Evolutionary conservation across 53 echinoderm and acorn worm genomes (phyloP).

Genomic region (Pentamera pediparva): DNA sequence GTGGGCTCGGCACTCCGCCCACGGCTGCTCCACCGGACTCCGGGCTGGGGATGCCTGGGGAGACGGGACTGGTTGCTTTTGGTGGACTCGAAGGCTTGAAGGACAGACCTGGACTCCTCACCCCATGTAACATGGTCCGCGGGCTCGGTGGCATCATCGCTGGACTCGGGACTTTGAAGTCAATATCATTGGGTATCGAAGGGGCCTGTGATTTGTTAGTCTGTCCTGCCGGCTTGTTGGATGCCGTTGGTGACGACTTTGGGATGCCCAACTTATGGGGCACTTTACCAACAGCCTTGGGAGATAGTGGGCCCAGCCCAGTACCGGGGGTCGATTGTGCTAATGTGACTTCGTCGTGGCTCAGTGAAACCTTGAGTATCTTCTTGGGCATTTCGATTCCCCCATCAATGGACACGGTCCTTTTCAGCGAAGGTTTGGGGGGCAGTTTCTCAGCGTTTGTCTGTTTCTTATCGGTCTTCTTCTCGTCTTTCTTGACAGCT

Average conservation of each 20-base stretch:
- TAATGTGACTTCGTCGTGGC: not conserved
- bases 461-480: not conserved
- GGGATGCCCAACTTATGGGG: no score
- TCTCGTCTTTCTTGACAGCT: not conserved
- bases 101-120: constrained; percentile 59
- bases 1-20: constrained; percentile 44
- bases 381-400: constrained; percentile 9
- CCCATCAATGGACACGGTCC: constrained; percentile 7
- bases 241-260: not conserved
- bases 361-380: not conserved
- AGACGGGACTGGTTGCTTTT: constrained; percentile 62
- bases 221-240: not conserved
- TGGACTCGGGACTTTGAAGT: constrained; percentile 94
- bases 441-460: no score
- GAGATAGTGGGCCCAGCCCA: not conserved
- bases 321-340: not conserved
- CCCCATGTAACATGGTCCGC: constrained; percentile 42
- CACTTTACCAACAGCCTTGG: not conserved
- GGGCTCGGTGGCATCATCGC: constrained; percentile 87
- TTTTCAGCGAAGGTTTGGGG: constrained; percentile 9
- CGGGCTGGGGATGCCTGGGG: constrained; percentile 66
- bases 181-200: constrained; percentile 36
- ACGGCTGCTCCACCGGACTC: constrained; percentile 19
- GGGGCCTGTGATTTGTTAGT: not conserved
- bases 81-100: constrained; percentile 57